Evolutionary conservation across 2,797 vertebrate genomes (phyloP), one percentile per base, ranked within the genome.

Genomic region (Lerista edwardsae): DNA sequence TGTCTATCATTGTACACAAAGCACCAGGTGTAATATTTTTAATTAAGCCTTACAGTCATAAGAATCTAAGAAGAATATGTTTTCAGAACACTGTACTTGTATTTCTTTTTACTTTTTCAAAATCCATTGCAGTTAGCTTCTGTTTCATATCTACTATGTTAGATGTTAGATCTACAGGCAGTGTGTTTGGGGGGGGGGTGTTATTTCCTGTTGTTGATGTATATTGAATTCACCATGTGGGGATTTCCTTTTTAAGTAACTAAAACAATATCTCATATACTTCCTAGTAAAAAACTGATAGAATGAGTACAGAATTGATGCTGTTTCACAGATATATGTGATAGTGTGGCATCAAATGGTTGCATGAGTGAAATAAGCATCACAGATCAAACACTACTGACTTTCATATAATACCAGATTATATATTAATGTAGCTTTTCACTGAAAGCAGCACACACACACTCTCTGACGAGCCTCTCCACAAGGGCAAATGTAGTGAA

Each of bases 71-170:
- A 69, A 69, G 21, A 69, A 73, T 47, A 9, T 64, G 11, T 31
- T 72, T 69, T 51, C 41, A 79, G 29, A 61, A 64, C 23, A 14
- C n/a, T n/a, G n/a, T n/a, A n/a, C n/a, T 34, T 47, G 41, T 44
- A 44, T 44, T 4, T 84, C 44, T 4, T 5, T 10, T 10, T 78
- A 23, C 21, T 25, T 73, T 27, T 72, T 11, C 11, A 47, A 27
- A 29, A 7, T 86, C 29, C 79, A 5, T 11, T 85, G 5, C 10
- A 14, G 29, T 75, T 87, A 10, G 85, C 21, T 73, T 44, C 9
- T 65, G 39, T 1, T 47, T 5, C 59, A 1, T 0, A 64, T 29
- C 2, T 3, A 23, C 1, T n/a, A n/a, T n/a, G n/a, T n/a, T n/a
- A n/a, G 17, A 36, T 17, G 15, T 34, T 34, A 3, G 6, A 15